A percentile compares a stretch with the other conserved stretches of the same genome.
phyloP scores from a whole-genome alignment of 2,888 invertebrate species.

The Linnaemya tessellans region DNA sequence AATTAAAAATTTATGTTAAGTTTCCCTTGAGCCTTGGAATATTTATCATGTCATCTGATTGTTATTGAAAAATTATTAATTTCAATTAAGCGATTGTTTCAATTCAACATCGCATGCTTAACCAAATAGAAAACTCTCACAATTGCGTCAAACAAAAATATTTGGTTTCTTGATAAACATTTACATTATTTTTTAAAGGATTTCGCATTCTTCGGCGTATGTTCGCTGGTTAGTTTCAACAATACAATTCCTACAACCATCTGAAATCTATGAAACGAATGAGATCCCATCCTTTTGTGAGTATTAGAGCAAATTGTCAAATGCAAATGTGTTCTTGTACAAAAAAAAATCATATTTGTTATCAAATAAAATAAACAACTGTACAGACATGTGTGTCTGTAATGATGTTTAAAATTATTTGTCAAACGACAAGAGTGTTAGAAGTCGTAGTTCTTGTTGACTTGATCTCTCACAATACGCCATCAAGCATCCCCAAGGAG shows the following conservation, averaged over 20 bases:
- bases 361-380: slow-evolving; percentile 7
- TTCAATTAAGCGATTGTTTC: too few species aligned
- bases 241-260: not conserved
- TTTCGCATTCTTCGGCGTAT: not conserved
- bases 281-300: slow-evolving; percentile 9
- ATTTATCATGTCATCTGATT: too few species aligned
- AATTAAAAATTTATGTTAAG: too few species aligned
- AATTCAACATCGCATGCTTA: too few species aligned
- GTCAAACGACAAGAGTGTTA: not conserved
- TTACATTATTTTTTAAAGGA: too few species aligned
- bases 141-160: too few species aligned
- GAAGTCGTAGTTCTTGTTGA: slow-evolving; percentile 39
- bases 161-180: too few species aligned
- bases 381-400: slow-evolving; percentile 24
- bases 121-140: too few species aligned
- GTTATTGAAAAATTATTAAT: too few species aligned
- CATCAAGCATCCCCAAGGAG: slow-evolving; percentile 58
- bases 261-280: not conserved
- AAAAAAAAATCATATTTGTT: slow-evolving; percentile 33
- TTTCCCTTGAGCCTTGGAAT: too few species aligned
- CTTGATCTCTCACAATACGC: slow-evolving; percentile 51
- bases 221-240: not conserved
- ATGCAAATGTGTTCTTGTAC: slow-evolving; percentile 22
- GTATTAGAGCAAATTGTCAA: slow-evolving; percentile 47
- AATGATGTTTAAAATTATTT: slow-evolving; percentile 15